Base-by-base conservation (phyloP, 2,797 vertebrate genomes). In the Sitta carolinensis region DNA sequence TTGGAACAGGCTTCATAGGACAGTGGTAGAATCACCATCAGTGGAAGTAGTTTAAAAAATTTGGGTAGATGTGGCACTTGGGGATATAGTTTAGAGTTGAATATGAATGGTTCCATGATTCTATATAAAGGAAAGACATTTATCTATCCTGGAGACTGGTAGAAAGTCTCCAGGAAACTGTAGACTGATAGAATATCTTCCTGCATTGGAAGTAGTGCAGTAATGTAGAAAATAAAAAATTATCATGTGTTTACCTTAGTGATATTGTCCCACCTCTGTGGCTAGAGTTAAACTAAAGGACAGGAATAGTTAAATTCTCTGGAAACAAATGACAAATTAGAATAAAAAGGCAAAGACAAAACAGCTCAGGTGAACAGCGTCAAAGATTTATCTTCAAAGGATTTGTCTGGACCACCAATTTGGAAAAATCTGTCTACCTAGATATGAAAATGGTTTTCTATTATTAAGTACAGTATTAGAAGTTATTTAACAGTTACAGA, bases 401-500 rank as follows among this genome's bases (percentile, higher is more conserved):
- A 29, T 78, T 70, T 83, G 19, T 78, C 79, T 86, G 67, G 43
- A 66, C 15, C 48, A 85, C 34, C 16, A 75, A 32, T 81, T 85
- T 77, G 43, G 30, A 87, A 85, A 89, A 86, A 84, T 55, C 38
- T 83, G 34, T 62, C 81, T 85, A 85, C 62, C 34, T 80, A 92
- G 54, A 48, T 83, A 92, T 27, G 43, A 87, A 94, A 91, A 95
- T 43, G 38, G 6, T 84, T 89, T 81, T 83, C 50, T 82, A 40
- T 61, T 86, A 77, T 75, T 78, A 62, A 89, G 66, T 40, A 64
- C 43, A 75, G 51, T 47, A 66, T 45, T 61, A 90, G 34, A 82
- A 73, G 19, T 89, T 89, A 89, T 58, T 93, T 85, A 95, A 91
- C 66, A 75, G 40, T 45, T 81, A 91, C 0, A 90, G 38, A 92